Evolutionary conservation across 2,888 invertebrate species (phyloP).

Genomic region (Nomada fabriciana): DNA sequence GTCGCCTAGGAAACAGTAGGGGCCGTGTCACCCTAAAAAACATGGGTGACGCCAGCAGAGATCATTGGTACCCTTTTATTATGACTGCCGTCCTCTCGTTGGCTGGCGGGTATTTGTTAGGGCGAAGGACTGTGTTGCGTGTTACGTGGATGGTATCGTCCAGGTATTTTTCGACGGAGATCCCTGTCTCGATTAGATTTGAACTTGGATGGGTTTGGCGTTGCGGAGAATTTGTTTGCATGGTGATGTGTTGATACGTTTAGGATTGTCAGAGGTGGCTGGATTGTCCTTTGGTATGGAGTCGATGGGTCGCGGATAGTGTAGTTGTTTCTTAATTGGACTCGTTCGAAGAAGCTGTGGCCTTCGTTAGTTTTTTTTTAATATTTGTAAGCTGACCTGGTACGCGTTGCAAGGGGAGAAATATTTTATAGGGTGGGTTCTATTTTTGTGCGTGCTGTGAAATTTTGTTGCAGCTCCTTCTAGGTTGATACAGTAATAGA

Average conservation of each 20-base stretch:
- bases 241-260: neutral
- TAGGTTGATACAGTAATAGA: too few relatives aligned
- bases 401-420: too few relatives aligned
- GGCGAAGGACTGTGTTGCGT: conserved; percentile 12
- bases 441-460: too few relatives aligned
- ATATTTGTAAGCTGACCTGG: too few relatives aligned
- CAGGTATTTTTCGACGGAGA: neutral
- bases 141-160: neutral
- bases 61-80: conserved; percentile 50
- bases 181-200: conserved; percentile 6
- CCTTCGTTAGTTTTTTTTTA: too few relatives aligned
- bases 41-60: conserved; percentile 53
- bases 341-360: too few relatives aligned
- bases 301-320: too few relatives aligned
- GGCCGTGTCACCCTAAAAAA: conserved; percentile 64
- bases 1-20: conserved; percentile 69
- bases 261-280: too few relatives aligned
- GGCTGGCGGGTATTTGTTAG: conserved; percentile 38
- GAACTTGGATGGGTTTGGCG: neutral
- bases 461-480: too few relatives aligned
- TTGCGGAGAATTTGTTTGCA: neutral
- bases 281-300: too few relatives aligned
- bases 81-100: conserved; percentile 22
- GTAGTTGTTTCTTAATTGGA: too few relatives aligned
- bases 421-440: too few relatives aligned